Evolutionary conservation across 2,888 invertebrate species (phyloP).

Genomic region (Eulithis prunata): DNA sequence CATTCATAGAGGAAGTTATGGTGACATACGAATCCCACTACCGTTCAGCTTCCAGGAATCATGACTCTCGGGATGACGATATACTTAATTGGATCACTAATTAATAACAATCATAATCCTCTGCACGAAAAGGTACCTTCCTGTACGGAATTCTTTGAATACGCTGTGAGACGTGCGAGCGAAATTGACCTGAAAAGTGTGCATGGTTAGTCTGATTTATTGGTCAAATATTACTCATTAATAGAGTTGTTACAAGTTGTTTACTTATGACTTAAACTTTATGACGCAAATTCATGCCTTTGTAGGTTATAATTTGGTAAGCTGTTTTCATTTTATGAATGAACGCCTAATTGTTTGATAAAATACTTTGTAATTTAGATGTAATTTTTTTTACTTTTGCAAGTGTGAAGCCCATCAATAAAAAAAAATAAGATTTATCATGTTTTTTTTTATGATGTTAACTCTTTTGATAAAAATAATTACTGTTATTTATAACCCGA

Average conservation of each 20-base stretch:
- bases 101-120: constrained; percentile 35
- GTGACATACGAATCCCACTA: constrained; percentile 50
- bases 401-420: no score
- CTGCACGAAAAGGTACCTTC: constrained; percentile 19
- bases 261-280: constrained; percentile 20
- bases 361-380: no score
- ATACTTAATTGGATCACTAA: constrained; percentile 36
- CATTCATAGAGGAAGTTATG: constrained; percentile 61
- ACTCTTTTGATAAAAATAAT: no score
- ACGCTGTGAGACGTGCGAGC: constrained; percentile 12
- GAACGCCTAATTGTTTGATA: no score
- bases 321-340: neutral
- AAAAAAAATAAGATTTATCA: no score
- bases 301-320: constrained; percentile 1
- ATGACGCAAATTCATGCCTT: constrained; percentile 17
- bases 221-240: constrained; percentile 27
- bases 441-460: no score
- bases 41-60: constrained; percentile 62
- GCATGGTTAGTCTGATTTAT: constrained; percentile 5
- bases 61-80: constrained; percentile 63
- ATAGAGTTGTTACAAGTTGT: constrained; percentile 16
- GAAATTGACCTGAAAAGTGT: constrained; percentile 23
- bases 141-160: constrained; percentile 20
- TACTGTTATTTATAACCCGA: no score
- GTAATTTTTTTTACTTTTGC: no score